Evolutionary conservation across 2,113 vertebrate genomes (phyloP).

Genomic region (Sialia sialis): DNA sequence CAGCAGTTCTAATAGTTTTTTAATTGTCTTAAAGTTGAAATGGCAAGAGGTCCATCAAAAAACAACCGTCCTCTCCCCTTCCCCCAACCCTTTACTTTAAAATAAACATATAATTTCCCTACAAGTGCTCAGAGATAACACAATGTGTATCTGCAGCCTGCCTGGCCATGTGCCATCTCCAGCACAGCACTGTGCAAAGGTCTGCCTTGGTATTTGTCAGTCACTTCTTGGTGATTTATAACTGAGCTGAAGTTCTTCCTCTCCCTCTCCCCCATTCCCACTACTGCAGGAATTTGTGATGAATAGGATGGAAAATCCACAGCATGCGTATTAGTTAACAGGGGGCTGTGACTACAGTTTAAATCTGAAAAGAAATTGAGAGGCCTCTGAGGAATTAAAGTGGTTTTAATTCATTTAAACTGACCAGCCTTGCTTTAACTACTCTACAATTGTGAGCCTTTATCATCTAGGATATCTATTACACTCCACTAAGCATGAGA

Average conservation of each 20-base stretch:
- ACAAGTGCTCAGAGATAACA: constrained; percentile 12
- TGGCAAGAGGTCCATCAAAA: neutral
- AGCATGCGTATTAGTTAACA: constrained; percentile 38
- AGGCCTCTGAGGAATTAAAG: constrained; percentile 32
- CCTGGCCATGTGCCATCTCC: constrained; percentile 4
- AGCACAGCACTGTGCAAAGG: neutral
- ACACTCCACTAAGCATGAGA: neutral
- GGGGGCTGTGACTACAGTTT: constrained; percentile 43
- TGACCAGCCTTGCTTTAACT: constrained; percentile 18
- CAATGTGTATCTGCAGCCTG: neutral
- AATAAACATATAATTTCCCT: neutral
- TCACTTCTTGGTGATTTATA: constrained; percentile 48
- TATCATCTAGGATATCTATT: constrained; percentile 26
- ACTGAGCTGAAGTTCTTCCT: neutral
- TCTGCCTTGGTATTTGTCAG: constrained; percentile 47
- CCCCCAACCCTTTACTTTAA: neutral
- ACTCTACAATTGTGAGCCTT: neutral
- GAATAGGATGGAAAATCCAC: constrained; percentile 53
- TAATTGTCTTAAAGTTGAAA: neutral
- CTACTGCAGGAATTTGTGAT: constrained; percentile 54
- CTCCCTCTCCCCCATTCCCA: neutral
- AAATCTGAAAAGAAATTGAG: constrained; percentile 43
- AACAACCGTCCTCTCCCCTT: too few species aligned
- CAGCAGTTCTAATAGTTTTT: neutral
- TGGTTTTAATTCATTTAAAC: constrained; percentile 51